These are phyloP conservation scores for Pseudochaenichthys georgianus DNA, from an alignment of 2,797 vertebrate species.

Conservation along the genomic window DNA sequence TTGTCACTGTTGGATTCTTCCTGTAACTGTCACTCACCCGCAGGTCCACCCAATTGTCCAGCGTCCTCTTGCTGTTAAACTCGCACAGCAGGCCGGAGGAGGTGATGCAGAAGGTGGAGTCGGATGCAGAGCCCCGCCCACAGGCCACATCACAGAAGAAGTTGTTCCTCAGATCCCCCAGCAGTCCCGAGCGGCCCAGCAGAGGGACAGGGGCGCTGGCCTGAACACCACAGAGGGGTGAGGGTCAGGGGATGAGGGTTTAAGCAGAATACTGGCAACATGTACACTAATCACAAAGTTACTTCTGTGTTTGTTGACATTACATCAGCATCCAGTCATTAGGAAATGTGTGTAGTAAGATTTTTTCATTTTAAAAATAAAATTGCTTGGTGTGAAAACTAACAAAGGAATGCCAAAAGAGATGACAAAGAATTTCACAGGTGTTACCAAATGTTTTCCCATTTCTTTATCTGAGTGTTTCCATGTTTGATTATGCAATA, in stretches of 20 bases:
- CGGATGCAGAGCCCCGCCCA: slow-evolving; percentile 88
- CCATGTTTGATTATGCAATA: not conserved
- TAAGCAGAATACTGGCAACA: not conserved
- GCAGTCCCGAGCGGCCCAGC: slow-evolving; percentile 92
- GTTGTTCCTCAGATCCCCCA: slow-evolving; percentile 95
- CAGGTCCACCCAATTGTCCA: slow-evolving; percentile 97
- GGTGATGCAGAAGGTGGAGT: slow-evolving; percentile 94
- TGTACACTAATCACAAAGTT: too few relatives aligned
- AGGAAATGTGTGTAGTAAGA: not conserved
- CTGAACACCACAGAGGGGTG: slow-evolving; percentile 66
- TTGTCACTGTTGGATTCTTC: not conserved
- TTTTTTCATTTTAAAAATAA: not conserved
- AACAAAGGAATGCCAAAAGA: not conserved
- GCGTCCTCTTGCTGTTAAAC: slow-evolving; percentile 91
- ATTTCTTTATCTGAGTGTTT: not conserved
- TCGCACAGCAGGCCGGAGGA: slow-evolving; percentile 94
- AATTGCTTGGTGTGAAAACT: not conserved
- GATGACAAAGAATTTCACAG: not conserved
- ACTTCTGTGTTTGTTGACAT: not conserved
- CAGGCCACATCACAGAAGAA: slow-evolving; percentile 94
- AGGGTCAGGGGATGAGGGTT: slow-evolving; percentile 1
- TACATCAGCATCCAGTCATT: not conserved
- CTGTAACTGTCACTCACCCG: slow-evolving; percentile 72
- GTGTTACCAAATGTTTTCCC: not conserved
- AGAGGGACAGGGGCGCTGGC: slow-evolving; percentile 91